Percentiles rank a stretch among this genome's conserved stretches.
These are phyloP conservation scores for Serripes groenlandicus DNA, from an alignment of 2,888 invertebrate species.

Conservation along the genomic window DNA sequence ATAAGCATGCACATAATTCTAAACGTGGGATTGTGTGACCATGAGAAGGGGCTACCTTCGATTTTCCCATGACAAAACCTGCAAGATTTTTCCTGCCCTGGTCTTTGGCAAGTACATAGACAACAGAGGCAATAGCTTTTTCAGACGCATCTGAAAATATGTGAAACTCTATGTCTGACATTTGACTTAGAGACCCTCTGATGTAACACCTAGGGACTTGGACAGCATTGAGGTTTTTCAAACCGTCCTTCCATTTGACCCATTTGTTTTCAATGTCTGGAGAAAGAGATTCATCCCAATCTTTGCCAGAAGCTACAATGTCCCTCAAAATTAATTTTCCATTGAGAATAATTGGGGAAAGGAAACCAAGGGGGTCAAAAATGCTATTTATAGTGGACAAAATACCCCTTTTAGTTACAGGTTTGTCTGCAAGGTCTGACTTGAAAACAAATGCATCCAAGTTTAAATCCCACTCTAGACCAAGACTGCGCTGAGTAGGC, in stretches of 20 bases:
- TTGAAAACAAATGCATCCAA: constrained; percentile 54
- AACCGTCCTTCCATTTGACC: constrained; percentile 49
- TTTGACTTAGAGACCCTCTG: background rate
- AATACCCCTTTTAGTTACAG: constrained; percentile 62
- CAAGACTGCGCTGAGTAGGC: constrained; percentile 20
- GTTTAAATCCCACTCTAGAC: constrained; percentile 57
- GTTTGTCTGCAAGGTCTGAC: constrained; percentile 34
- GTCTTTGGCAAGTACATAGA: constrained; percentile 37
- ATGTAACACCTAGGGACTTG: constrained; percentile 38
- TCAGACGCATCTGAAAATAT: constrained; percentile 67
- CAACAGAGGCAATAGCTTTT: constrained; percentile 62
- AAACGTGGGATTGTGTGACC: constrained; percentile 64
- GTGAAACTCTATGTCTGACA: constrained; percentile 35
- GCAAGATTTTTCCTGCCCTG: constrained; percentile 6
- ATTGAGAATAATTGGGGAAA: constrained; percentile 57
- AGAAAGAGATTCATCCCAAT: constrained; percentile 66
- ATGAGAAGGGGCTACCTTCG: constrained; percentile 50
- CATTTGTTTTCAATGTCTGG: constrained; percentile 14
- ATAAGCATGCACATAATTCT: constrained; percentile 64
- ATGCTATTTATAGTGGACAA: constrained; percentile 65
- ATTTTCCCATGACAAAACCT: constrained; percentile 61
- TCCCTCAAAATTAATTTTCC: constrained; percentile 63
- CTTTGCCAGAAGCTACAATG: constrained; percentile 30
- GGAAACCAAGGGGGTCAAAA: constrained; percentile 67
- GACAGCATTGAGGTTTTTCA: constrained; percentile 36